Conservation (phyloP, 2,797 vertebrate genomes). For the Corythornis leucogaster region DNA sequence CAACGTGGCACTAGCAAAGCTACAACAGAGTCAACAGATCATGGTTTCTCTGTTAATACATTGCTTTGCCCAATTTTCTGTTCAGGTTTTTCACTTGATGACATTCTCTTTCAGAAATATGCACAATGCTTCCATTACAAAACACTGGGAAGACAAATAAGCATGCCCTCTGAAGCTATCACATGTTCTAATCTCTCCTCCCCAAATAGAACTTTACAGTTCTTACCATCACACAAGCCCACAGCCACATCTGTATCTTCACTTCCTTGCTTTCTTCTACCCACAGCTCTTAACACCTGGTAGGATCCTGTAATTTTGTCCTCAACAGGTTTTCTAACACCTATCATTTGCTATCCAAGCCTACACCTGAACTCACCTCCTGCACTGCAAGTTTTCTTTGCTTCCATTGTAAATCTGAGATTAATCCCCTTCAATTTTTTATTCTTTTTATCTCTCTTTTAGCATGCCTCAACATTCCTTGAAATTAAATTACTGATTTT, state of each 20-base stretch:
- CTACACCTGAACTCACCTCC: neutral
- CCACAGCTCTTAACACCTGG: neutral
- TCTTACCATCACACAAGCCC: neutral
- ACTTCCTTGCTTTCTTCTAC: neutral
- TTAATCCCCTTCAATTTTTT: neutral
- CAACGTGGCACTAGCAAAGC: neutral
- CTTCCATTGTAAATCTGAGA: neutral
- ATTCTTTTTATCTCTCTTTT: neutral
- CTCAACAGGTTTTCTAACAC: neutral
- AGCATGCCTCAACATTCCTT: neutral
- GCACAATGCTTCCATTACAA: neutral
- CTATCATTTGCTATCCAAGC: neutral
- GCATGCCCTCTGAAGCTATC: neutral
- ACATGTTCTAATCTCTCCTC: neutral
- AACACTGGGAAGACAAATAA: neutral
- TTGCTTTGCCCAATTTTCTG: neutral
- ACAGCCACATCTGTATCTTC: fast-evolving
- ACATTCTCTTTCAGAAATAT: neutral
- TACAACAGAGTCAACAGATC: neutral
- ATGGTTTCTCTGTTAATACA: neutral
- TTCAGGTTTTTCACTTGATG: neutral
- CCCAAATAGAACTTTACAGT: neutral
- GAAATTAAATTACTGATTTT: neutral
- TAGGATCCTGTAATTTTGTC: neutral
- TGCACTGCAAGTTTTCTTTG: neutral